Conservation (phyloP, 2,113 vertebrate species). For the Eolophus roseicapilla region DNA sequence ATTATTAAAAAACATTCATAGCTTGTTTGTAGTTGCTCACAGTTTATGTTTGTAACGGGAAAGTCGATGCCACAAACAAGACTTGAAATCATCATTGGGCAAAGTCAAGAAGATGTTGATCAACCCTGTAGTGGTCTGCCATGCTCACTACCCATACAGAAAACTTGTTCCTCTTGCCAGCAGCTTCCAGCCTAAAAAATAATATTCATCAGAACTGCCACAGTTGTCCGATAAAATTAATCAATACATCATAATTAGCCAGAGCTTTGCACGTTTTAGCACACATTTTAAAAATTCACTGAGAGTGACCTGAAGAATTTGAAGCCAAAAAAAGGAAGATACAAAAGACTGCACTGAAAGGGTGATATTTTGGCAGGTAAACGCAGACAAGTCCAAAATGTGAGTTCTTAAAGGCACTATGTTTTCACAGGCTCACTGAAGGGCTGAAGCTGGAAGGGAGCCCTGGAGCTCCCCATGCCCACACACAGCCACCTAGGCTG, state of each 20-base stretch:
- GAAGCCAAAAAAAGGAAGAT: not conserved
- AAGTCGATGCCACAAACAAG: not conserved
- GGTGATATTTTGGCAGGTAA: not conserved
- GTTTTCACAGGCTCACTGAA: not conserved
- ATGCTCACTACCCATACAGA: not conserved
- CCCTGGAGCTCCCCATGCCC: not conserved
- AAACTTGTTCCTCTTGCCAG: slow-evolving; percentile 5
- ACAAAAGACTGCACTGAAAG: not conserved
- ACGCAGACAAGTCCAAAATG: not conserved
- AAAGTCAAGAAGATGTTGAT: not conserved
- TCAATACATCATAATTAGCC: slow-evolving; percentile 46
- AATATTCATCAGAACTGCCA: slow-evolving; percentile 46
- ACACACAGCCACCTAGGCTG: not conserved
- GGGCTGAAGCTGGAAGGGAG: not conserved
- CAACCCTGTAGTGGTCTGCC: not conserved
- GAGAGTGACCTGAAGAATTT: not conserved
- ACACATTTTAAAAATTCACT: slow-evolving; percentile 35
- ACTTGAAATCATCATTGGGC: not conserved
- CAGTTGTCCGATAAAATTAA: slow-evolving; percentile 48
- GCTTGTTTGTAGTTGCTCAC: not conserved
- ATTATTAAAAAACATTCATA: not conserved
- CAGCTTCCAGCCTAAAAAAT: slow-evolving; percentile 32
- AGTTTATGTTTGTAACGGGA: not conserved
- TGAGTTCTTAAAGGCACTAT: not conserved
- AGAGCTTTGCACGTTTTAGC: not conserved